These are phyloP conservation scores for Heliconius eleuchia DNA, from an alignment of 1,140 invertebrate species.

Conservation along the genomic window DNA sequence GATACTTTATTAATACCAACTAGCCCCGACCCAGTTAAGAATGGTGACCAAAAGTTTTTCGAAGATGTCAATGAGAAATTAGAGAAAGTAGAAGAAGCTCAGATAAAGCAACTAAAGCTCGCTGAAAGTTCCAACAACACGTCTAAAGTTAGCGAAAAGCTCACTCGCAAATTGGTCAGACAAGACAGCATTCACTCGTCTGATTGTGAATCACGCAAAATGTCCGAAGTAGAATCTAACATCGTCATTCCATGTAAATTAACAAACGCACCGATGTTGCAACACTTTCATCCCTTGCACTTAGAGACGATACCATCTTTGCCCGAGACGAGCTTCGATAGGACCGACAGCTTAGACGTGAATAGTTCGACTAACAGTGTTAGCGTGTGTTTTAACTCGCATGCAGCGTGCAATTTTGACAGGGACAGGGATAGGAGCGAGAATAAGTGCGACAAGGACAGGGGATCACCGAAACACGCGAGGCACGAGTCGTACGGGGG, in stretches of 20 bases:
- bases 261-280: slow-evolving; percentile 61
- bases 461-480: slow-evolving; percentile 68
- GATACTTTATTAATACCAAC: slow-evolving; percentile 66
- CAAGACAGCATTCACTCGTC: slow-evolving; percentile 67
- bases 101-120: slow-evolving; percentile 35
- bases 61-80: slow-evolving; percentile 68
- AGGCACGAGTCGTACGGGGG: slow-evolving; percentile 72
- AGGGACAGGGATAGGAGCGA: slow-evolving; percentile 67
- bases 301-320: slow-evolving; percentile 75
- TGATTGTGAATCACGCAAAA: slow-evolving; percentile 57
- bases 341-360: slow-evolving; percentile 61
- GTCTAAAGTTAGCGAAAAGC: slow-evolving; percentile 35
- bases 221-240: slow-evolving; percentile 59
- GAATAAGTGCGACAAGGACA: slow-evolving; percentile 64
- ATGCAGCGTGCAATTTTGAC: slow-evolving; percentile 77
- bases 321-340: slow-evolving; percentile 65
- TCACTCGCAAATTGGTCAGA: slow-evolving; percentile 53
- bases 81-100: slow-evolving; percentile 59
- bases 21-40: slow-evolving; percentile 52
- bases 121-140: slow-evolving; percentile 28
- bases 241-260: slow-evolving; percentile 53
- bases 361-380: slow-evolving; percentile 65
- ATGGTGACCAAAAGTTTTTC: slow-evolving; percentile 62
- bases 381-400: slow-evolving; percentile 80
- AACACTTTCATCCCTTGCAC: slow-evolving; percentile 67